Evolutionary conservation across 2,888 invertebrate genomes (phyloP).

Genomic region (Synergus umbraculus): DNA sequence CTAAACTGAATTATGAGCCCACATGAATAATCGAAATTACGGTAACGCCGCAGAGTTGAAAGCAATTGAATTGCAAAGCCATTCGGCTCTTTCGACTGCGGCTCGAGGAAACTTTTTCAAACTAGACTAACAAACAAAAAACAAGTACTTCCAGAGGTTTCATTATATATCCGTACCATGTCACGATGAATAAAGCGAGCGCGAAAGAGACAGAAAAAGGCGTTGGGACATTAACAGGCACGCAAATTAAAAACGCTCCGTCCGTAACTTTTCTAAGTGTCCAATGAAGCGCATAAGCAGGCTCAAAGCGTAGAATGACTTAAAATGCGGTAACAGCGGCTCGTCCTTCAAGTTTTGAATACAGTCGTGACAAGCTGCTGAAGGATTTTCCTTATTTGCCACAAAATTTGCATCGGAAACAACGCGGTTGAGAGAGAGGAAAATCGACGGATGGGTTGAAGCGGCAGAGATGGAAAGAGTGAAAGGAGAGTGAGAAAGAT

Average conservation of each 20-base stretch:
- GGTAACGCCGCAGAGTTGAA: conserved; percentile 9
- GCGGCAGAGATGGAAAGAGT: not conserved
- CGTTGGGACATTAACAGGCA: conserved; percentile 5
- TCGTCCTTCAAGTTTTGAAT: conserved; percentile 42
- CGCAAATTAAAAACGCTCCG: conserved; percentile 40
- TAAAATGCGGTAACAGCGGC: conserved; percentile 10
- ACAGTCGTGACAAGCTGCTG: conserved; percentile 21
- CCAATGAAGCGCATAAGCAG: conserved; percentile 38
- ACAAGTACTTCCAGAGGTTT: not conserved
- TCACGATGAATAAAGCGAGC: not conserved
- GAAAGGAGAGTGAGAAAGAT: conserved; percentile 41
- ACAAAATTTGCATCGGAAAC: conserved; percentile 48
- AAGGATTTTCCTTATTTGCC: conserved; percentile 34
- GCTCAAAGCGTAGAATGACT: conserved; percentile 7
- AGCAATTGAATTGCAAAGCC: conserved; percentile 38
- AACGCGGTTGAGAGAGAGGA: conserved; percentile 40
- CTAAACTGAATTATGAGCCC: conserved; percentile 29
- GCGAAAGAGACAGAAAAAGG: not conserved
- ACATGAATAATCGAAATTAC: conserved; percentile 35
- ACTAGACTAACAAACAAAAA: not conserved
- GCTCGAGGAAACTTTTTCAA: conserved; percentile 9
- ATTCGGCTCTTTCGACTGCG: conserved; percentile 24
- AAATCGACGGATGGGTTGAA: not conserved
- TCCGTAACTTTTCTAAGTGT: conserved; percentile 28
- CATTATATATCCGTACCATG: conserved; percentile 13